phyloP scores from a whole-genome alignment of 2,797 vertebrate genomes.

The Columba guinea region DNA sequence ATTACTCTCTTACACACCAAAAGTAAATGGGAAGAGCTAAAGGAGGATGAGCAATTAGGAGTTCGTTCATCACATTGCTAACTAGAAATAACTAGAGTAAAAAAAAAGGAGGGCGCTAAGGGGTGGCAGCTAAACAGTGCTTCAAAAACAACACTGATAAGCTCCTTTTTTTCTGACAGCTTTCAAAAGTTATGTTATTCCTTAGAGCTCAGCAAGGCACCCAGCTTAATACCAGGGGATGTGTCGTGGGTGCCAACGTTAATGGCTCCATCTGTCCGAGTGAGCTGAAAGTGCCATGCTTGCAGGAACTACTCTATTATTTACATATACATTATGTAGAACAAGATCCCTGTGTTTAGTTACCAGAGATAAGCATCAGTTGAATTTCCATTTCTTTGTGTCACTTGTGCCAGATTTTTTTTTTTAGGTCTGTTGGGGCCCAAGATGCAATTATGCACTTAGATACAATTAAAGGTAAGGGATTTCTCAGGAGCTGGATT shows the following conservation, averaged over 20 bases:
- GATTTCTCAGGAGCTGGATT: background rate
- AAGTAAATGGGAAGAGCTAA: background rate
- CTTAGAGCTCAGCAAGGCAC: background rate
- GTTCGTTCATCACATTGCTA: background rate
- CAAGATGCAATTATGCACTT: background rate
- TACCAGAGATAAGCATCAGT: background rate
- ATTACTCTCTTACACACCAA: background rate
- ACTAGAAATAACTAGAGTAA: background rate
- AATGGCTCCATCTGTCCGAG: rapidly evolving
- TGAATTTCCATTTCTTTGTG: background rate
- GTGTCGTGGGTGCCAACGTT: background rate
- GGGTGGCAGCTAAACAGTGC: background rate
- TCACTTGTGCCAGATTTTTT: background rate
- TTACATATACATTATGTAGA: background rate
- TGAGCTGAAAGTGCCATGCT: background rate
- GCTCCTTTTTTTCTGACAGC: background rate
- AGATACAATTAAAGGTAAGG: background rate
- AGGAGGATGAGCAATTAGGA: background rate
- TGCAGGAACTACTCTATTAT: conserved; percentile 2
- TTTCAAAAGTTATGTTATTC: background rate
- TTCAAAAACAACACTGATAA: background rate
- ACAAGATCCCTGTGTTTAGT: background rate
- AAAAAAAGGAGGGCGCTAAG: background rate
- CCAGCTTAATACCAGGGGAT: background rate
- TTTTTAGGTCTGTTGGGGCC: background rate